Percentiles rank a stretch among this genome's conserved stretches.
phyloP scores from a whole-genome alignment of 2,797 vertebrate species.

The Carcharodon carcharias region DNA sequence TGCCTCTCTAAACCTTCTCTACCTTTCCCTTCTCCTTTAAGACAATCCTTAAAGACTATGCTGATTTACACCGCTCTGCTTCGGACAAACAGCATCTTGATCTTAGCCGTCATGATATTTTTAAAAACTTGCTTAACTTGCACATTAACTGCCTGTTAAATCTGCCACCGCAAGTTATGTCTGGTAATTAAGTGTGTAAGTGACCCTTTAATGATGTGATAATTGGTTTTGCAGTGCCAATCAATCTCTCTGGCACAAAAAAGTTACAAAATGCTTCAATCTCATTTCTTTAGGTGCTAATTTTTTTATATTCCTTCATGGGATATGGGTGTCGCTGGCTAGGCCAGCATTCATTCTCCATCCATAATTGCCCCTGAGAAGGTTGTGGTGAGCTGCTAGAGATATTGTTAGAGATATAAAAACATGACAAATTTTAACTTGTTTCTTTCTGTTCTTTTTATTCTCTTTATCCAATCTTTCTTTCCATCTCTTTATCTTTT shows the following conservation, averaged over 20 bases:
- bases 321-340: too few relatives aligned
- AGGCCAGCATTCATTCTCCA: too few relatives aligned
- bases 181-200: not conserved
- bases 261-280: not conserved
- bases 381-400: not conserved
- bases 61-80: not conserved
- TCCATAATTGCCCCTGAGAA: too few relatives aligned
- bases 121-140: not conserved
- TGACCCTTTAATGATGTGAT: not conserved
- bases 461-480: not conserved
- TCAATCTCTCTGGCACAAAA: not conserved
- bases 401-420: not conserved
- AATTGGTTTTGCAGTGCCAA: not conserved
- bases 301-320: too few relatives aligned
- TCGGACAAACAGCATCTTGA: not conserved
- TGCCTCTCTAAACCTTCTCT: not conserved
- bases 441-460: not conserved
- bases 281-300: not conserved
- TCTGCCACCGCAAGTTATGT: not conserved
- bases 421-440: not conserved
- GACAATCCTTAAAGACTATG: not conserved
- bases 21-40: not conserved
- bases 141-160: not conserved
- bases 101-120: not conserved
- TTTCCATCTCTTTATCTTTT: not conserved